These are phyloP conservation scores for Lordiphosa clarofinis DNA, from an alignment of 1,140 invertebrate genomes.

Conservation along the genomic window DNA sequence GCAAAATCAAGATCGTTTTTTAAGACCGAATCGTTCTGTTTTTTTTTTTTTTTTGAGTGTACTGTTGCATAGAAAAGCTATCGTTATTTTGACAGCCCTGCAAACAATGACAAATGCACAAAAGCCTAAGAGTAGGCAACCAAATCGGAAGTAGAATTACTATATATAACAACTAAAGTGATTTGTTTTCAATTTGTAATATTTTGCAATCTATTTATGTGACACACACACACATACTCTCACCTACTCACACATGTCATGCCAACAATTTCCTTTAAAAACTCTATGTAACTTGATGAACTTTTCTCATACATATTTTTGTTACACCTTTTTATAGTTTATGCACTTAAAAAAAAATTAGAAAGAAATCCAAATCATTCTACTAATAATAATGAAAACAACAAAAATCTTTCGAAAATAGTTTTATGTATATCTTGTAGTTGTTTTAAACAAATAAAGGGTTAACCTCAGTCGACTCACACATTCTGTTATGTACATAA, in stretches of 20 bases:
- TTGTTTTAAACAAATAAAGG: constrained; percentile 50
- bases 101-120: no score
- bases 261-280: constrained; percentile 19
- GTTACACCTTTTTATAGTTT: constrained; percentile 60
- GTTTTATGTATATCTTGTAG: constrained; percentile 70
- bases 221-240: constrained; percentile 14
- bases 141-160: no score
- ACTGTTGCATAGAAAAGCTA: no score
- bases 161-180: constrained; percentile 11
- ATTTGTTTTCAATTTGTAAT: constrained; percentile 63
- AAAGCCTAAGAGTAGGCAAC: no score
- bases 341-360: constrained; percentile 19
- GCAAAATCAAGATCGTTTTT: no score
- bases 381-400: constrained; percentile 25
- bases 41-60: no score
- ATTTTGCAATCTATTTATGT: constrained; percentile 68
- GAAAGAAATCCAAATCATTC: constrained; percentile 10
- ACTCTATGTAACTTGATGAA: constrained; percentile 1
- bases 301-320: constrained; percentile 29
- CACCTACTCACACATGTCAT: constrained; percentile 7
- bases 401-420: constrained; percentile 14
- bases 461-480: constrained; percentile 8
- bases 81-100: no score
- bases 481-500: constrained; percentile 5
- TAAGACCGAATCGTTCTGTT: no score